Conservation (phyloP, 2,113 vertebrate species). For the Oryzias melastigma region DNA sequence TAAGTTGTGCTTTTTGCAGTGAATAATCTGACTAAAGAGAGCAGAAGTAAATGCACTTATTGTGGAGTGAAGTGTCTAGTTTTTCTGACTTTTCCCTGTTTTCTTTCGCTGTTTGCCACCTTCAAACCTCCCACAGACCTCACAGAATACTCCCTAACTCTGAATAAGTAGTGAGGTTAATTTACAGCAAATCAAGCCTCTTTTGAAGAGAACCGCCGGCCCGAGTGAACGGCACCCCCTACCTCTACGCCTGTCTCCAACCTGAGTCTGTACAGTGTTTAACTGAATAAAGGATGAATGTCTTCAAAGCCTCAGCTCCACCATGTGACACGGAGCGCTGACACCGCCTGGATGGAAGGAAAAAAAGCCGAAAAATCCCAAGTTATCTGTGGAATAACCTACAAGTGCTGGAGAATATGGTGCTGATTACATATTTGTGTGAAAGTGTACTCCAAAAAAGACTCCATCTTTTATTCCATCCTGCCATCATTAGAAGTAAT, state of each 20-base stretch:
- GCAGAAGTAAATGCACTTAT: no score
- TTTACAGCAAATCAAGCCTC: conserved; percentile 60
- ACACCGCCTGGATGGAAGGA: conserved; percentile 34
- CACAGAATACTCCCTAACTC: conserved; percentile 33
- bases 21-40: no score
- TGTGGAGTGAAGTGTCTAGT: no score
- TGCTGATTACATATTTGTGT: conserved; percentile 63
- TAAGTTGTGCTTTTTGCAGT: no score
- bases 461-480: conserved; percentile 41
- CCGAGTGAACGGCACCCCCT: conserved; percentile 8
- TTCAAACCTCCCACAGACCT: conserved; percentile 42
- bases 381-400: conserved; percentile 20
- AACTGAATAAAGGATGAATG: conserved; percentile 62
- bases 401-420: conserved; percentile 51
- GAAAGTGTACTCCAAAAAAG: conserved; percentile 48
- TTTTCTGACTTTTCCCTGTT: no score
- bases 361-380: conserved; percentile 39
- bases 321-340: conserved; percentile 27
- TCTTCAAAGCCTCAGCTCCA: conserved; percentile 39
- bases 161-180: conserved; percentile 44
- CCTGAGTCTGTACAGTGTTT: conserved; percentile 48
- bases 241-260: conserved; percentile 46
- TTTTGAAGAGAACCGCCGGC: conserved; percentile 49
- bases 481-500: conserved; percentile 47
- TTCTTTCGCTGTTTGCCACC: no score